Evolutionary conservation across 2,888 invertebrate genomes (phyloP), one percentile per base, ranked within the genome.

Genomic region (Drosophila recens): DNA sequence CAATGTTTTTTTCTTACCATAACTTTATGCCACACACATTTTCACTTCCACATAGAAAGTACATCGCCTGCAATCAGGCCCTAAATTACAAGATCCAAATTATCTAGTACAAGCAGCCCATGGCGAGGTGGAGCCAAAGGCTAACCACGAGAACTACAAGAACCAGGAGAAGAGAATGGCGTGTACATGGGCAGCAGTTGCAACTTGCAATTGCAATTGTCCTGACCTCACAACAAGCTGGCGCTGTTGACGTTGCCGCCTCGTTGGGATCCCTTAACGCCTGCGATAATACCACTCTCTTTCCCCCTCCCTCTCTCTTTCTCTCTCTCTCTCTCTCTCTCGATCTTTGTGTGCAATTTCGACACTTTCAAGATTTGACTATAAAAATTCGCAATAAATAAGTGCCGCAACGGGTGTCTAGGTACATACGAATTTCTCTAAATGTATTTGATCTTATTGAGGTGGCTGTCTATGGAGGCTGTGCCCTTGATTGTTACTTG

Each of bases 341-440:
- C 54, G 49, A 51, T 69, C 49, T 33, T 23, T 30, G 42, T 58
- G 20, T 72, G 54, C 69, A 67, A 76, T 83, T 86, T 87, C 90
- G 86, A 90, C 87, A 90, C 90, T 88, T 86, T 88, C 77, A 68
- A 90, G 89, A 90, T 89, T 83, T 83, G 81, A 70, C 78, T 72
- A 81, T 77, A 90, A 89, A 90, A 87, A 87, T 89, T 86, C 89
- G 87, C 87, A 66, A 87, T 87, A 87, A 87, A 87, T 87, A 83
- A 86, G 81, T 83, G 65, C 71, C 73, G 52, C 87, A 83, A 67
- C 71, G 63, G 68, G 75, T 64, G 73, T 64, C 43, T 54, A 40
- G 51, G 49, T 66, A 38, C 38, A 38, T 38, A 56, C 63, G 57
- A 64, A 48, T 69, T 54, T 68, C 70, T 67, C 69, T 68, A 79